Evolutionary conservation across 2,797 vertebrate species (phyloP), one percentile per base, ranked within the genome.

Genomic region (Sciaenops ocellatus): DNA sequence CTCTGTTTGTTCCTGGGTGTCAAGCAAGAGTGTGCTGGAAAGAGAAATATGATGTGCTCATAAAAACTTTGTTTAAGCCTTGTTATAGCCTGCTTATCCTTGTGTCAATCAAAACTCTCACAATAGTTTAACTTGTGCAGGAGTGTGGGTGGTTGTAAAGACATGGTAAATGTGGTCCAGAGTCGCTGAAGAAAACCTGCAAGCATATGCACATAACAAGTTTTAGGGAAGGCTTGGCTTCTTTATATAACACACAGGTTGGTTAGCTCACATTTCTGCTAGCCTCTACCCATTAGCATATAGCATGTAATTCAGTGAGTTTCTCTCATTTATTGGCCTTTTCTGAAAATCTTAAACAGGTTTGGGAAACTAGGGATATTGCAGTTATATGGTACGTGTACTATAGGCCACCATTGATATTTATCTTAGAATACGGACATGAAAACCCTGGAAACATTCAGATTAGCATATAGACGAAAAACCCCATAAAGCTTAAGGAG

Each of bases 1-100:
- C 13, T 63, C 57, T 69, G n/a, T 75, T 77, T 77, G 38, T 51
- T 51, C 26, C 13, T 38, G 41, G 67, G 60, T 46, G 13, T 62
- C 20, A 56, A 70, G 22, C 10, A 60, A 17, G 56, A 46, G 17
- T 44, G 22, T 47, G 52, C 20, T 52, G 50, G 38, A 54, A 75
- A 38, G 46, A 84, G 52, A 20, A 28, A 55, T 57, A 11, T 2
- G 0, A 64, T 56, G 17, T 41, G 57, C 71, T 80, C 18, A 15
- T 66, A 56, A 63, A 76, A 24, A 24, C 13, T 69, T 76, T 69
- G 15, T 82, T 73, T 47, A 30, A 64, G 20, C 0, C 3, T 50
- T 6, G 10, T 55, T 56, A n/a, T 16, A 6, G 15, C 42, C 26
- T 28, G 2, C 7, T 67, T 18, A 44, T 75, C 41, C 16, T n/a